phyloP scores from a whole-genome alignment of 2,888 invertebrate genomes.

The Eustalomyia histrio region DNA sequence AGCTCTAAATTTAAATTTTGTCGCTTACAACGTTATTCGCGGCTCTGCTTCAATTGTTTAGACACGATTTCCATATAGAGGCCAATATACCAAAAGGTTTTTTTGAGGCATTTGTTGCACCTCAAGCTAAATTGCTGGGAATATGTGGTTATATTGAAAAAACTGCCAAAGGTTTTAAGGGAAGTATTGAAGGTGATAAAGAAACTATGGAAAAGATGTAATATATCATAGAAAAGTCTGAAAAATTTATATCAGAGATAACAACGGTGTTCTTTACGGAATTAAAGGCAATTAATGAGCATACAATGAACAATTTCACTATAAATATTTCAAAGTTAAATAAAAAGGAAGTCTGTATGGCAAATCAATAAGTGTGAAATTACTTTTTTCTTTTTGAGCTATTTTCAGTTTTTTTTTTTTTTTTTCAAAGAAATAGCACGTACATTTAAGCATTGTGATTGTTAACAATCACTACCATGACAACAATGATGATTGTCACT shows the following conservation, averaged over 20 bases:
- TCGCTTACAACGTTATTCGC: no score
- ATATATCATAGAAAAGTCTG: not conserved
- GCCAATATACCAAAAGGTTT: constrained; percentile 52
- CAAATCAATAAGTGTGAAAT: constrained; percentile 37
- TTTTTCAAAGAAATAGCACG: constrained; percentile 45
- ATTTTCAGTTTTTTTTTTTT: not conserved
- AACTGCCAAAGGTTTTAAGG: constrained; percentile 49
- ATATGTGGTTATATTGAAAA: constrained; percentile 54
- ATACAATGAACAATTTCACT: constrained; percentile 31
- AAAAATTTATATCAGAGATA: constrained; percentile 25
- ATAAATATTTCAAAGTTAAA: not conserved
- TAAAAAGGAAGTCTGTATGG: constrained; percentile 5
- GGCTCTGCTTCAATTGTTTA: no score
- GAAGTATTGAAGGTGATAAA: constrained; percentile 47
- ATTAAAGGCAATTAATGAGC: constrained; percentile 42
- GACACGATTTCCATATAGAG: constrained; percentile 54
- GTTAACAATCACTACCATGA: constrained; percentile 48
- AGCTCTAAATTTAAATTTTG: no score
- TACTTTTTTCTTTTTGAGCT: not conserved
- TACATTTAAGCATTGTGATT: constrained; percentile 48
- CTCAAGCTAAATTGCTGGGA: constrained; percentile 50
- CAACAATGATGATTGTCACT: constrained; percentile 50
- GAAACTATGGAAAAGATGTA: constrained; percentile 26
- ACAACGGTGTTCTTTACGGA: constrained; percentile 20
- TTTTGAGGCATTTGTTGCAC: constrained; percentile 50